Evolutionary conservation across 1,140 invertebrate species (phyloP).

Genomic region (Procambarus clarkii): DNA sequence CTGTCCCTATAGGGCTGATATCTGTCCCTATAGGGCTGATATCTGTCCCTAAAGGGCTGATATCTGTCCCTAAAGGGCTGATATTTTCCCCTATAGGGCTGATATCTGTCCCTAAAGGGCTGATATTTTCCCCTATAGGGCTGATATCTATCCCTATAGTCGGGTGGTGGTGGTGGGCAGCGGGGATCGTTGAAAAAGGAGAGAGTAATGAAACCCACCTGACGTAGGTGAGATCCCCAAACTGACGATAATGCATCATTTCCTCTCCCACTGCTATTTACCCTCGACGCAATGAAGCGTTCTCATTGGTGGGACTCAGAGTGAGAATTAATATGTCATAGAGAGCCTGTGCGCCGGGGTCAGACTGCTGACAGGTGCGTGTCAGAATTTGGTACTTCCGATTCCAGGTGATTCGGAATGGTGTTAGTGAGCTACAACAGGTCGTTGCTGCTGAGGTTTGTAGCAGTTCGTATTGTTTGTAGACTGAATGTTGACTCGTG

Average conservation of each 20-base stretch:
- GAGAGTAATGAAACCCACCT: no score
- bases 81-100: no score
- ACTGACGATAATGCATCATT: background rate
- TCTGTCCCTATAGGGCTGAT: no score
- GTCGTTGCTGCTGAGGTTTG: background rate
- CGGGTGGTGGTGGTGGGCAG: no score
- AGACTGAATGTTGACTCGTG: no score
- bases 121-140: no score
- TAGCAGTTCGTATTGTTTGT: background rate
- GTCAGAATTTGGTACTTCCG: background rate
- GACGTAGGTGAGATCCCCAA: background rate
- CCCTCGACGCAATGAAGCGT: background rate
- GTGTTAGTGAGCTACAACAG: background rate
- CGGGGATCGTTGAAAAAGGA: no score
- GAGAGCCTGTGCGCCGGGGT: background rate
- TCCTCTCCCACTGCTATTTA: background rate
- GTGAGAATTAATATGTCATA: constrained; percentile 32
- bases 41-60: no score
- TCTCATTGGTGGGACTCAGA: background rate
- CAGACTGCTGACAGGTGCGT: background rate
- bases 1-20: no score
- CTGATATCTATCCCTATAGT: no score
- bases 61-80: no score
- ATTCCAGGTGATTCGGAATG: constrained; percentile 3
- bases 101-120: no score